These are phyloP conservation scores for Balearica regulorum DNA, from an alignment of 2,797 vertebrate species.

Conservation along the genomic window DNA sequence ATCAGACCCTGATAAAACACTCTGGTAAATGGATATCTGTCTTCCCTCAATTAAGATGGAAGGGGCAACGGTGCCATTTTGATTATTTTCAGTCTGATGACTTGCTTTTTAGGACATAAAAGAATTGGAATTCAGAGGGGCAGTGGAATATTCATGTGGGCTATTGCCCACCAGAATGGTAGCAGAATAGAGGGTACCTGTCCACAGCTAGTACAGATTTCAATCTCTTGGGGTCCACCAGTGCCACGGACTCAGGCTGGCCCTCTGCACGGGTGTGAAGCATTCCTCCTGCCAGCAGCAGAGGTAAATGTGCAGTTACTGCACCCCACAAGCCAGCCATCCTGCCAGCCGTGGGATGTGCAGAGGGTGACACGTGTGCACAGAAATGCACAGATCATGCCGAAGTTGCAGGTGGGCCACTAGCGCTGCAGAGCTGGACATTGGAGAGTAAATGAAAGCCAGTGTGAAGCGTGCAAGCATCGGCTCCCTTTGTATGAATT, in stretches of 20 bases:
- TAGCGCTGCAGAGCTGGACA: neutral
- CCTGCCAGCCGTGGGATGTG: fast-evolving
- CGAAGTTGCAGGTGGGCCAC: fast-evolving
- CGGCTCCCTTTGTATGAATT: neutral
- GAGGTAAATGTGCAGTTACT: neutral
- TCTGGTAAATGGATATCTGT: neutral
- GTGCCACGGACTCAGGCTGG: neutral
- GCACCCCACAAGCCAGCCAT: neutral
- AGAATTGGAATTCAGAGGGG: conserved; percentile 28
- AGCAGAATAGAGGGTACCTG: neutral
- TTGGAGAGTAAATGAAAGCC: fast-evolving
- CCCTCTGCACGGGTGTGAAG: neutral
- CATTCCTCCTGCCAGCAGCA: neutral
- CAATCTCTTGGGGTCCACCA: neutral
- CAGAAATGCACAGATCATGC: fast-evolving
- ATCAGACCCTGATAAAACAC: neutral
- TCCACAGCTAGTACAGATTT: neutral
- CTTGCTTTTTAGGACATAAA: conserved; percentile 12
- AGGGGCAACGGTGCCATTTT: neutral
- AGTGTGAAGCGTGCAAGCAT: neutral
- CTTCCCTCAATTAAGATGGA: neutral
- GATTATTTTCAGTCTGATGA: neutral
- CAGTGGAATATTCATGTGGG: neutral
- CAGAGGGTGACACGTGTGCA: fast-evolving
- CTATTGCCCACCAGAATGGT: neutral